Percentiles rank a stretch among this genome's conserved stretches.
phyloP scores from a whole-genome alignment of 2,113 vertebrate genomes.

The Edolisoma coerulescens region DNA sequence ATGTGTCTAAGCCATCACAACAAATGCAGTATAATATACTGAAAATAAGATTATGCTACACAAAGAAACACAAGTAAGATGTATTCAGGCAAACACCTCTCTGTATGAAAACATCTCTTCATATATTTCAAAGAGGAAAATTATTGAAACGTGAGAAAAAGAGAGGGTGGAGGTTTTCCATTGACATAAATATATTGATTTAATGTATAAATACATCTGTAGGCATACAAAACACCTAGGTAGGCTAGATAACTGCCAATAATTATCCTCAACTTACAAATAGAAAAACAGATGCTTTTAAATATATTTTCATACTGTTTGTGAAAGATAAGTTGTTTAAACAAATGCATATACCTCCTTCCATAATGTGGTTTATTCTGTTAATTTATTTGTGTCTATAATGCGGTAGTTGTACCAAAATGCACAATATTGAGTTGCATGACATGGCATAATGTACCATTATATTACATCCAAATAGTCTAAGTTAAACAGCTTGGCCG shows the following conservation, averaged over 20 bases:
- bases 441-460: not conserved
- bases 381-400: not conserved
- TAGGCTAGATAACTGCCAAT: not conserved
- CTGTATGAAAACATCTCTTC: not conserved
- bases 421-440: not conserved
- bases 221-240: not conserved
- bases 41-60: conserved; percentile 8
- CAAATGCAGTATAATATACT: conserved; percentile 2
- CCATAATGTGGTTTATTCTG: not conserved
- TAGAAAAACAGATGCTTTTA: not conserved
- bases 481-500: not conserved
- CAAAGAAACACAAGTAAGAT: not conserved
- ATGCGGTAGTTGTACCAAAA: not conserved
- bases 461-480: not conserved
- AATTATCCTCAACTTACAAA: not conserved
- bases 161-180: not conserved
- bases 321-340: not conserved
- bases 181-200: not conserved
- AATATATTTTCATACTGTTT: not conserved
- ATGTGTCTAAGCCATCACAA: not conserved
- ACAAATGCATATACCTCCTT: not conserved
- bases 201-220: not conserved
- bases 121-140: conserved; percentile 19
- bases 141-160: not conserved
- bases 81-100: not conserved